Conservation (phyloP, 92 coral and sea anemone species). For the Anthopleura xanthogrammica region DNA sequence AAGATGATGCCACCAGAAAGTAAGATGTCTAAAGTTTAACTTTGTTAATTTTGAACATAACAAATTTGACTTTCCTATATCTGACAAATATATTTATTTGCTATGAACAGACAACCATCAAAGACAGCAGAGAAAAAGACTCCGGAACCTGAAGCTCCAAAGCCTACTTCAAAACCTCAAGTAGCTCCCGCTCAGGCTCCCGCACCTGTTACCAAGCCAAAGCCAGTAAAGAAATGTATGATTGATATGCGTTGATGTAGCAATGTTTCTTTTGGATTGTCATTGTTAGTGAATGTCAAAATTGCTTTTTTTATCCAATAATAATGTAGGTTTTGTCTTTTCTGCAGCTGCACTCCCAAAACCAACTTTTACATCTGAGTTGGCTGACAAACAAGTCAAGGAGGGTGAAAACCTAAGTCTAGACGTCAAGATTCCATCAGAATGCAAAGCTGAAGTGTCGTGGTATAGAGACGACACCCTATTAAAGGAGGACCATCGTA, state of each 20-base stretch:
- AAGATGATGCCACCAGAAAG: slow-evolving; percentile 9
- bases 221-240: not conserved
- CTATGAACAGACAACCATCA: slow-evolving; percentile 36
- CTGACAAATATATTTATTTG: not conserved
- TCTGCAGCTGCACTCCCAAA: slow-evolving; percentile 34
- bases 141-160: slow-evolving; percentile 34
- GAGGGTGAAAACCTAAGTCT: slow-evolving; percentile 81
- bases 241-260: not conserved
- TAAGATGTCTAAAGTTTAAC: not conserved
- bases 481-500: slow-evolving; percentile 81
- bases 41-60: not conserved
- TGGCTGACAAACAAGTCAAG: slow-evolving; percentile 82
- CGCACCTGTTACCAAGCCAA: slow-evolving; percentile 4
- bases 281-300: too few relatives aligned
- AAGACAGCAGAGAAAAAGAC: slow-evolving; percentile 24
- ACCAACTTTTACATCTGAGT: slow-evolving; percentile 65
- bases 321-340: not conserved
- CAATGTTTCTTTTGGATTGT: too few relatives aligned
- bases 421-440: slow-evolving; percentile 80
- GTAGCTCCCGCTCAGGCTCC: not conserved
- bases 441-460: slow-evolving; percentile 71
- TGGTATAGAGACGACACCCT: slow-evolving; percentile 88
- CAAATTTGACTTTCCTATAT: not conserved
- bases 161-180: slow-evolving; percentile 36
- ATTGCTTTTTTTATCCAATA: too few relatives aligned